A percentile compares a stretch with the other conserved stretches of the same genome.
Conservation (phyloP, 1,140 invertebrate genomes). For the Drosophila pallidifrons region DNA sequence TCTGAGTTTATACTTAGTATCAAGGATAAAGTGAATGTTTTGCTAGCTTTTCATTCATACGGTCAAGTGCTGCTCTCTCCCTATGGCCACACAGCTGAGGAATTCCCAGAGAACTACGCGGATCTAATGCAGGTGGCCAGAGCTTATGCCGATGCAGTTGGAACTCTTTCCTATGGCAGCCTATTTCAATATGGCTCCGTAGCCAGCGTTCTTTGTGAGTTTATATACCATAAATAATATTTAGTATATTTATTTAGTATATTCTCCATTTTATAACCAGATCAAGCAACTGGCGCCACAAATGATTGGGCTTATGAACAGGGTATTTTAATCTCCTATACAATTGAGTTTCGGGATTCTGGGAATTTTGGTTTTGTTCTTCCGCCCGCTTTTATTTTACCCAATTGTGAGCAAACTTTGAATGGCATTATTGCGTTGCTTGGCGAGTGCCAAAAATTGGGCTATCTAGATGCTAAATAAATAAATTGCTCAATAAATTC, state of each 20-base stretch:
- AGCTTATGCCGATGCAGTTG: constrained; percentile 81
- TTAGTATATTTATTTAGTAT: background rate
- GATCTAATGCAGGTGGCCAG: constrained; percentile 86
- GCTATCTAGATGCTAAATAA: constrained; percentile 62
- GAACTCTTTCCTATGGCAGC: constrained; percentile 85
- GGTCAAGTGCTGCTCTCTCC: constrained; percentile 67
- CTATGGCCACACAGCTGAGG: constrained; percentile 85
- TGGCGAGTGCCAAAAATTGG: constrained; percentile 70
- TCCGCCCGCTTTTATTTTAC: constrained; percentile 92
- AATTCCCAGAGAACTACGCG: constrained; percentile 85
- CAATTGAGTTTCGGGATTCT: constrained; percentile 88
- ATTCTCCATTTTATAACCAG: constrained; percentile 26
- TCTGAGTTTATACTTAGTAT: background rate
- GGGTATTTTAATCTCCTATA: constrained; percentile 87
- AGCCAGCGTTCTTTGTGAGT: constrained; percentile 87
- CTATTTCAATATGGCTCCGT: constrained; percentile 85
- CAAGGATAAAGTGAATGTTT: background rate
- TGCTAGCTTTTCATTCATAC: background rate
- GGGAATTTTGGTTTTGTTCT: constrained; percentile 94
- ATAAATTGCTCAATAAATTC: constrained; percentile 45
- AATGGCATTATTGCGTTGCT: constrained; percentile 92
- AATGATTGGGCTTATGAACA: constrained; percentile 89
- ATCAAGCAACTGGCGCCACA: constrained; percentile 86
- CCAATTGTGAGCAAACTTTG: constrained; percentile 92
- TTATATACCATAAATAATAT: background rate